Base-by-base conservation (phyloP, 2,888 invertebrate species). In the Zonitis immaculata region DNA sequence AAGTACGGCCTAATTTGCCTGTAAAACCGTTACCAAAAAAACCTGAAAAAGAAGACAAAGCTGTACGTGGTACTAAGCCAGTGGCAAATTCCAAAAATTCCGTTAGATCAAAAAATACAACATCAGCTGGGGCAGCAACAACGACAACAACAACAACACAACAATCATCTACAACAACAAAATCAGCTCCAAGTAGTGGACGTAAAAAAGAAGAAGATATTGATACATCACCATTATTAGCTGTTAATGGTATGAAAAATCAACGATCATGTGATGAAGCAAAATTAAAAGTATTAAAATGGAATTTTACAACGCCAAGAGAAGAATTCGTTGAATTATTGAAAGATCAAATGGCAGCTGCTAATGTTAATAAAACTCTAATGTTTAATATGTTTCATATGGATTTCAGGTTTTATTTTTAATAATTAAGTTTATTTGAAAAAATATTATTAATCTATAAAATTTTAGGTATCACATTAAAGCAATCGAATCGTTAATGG, bases 211-310 rank as follows among this genome's bases (percentile, higher is more conserved):
- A 88, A 7, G 95, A 95, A 52, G 95, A 93, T 52, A 82, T 89
- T 9, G 94, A 94, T 64, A 83, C 80, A 1, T 83, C 88, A 0
- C 91, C 93, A 0, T 76, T 93, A 2, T 78, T 96, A 43, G 86
- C 87, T 0, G 81, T 85, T 14, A 94, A 93, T 70, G 91, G 88
- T 69, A 80, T 91, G 46, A 98, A 98, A 75, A 91, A 93, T 72
- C 95, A 95, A 73, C 82, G 99, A 49, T 84, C 92, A 43, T 88
- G 93, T 44, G 98, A 99, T 69, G 98, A 99, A 73, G 93, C 92
- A 67, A 91, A 91, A 73, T 79, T 97, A 52, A 94, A 94, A 78
- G 87, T 90, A 5, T 77, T 97, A 16, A 95, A 93, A 73, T 97
- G 97, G 97, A 94, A 95, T 73, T 98, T 98, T 70, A 88, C 91